A percentile compares a stretch with the other conserved stretches of the same genome.
phyloP scores from a whole-genome alignment of 2,888 invertebrate species.

The Onchidella celtica region DNA sequence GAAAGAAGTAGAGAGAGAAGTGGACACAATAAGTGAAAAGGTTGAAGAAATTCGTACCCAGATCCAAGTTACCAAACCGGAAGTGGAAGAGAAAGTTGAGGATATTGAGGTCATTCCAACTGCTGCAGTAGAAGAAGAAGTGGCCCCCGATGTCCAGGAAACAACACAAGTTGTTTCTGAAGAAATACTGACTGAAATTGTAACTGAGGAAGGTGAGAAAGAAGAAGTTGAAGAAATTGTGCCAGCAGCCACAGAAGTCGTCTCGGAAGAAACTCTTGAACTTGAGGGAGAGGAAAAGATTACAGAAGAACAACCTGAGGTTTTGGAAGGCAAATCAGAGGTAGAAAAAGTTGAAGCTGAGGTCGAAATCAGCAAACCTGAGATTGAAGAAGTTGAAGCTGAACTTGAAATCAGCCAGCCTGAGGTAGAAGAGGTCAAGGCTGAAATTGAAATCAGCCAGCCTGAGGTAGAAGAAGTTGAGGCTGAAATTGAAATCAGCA shows the following conservation, averaged over 20 bases:
- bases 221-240: slow-evolving; percentile 83
- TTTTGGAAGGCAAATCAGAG: slow-evolving; percentile 24
- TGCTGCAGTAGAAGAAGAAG: slow-evolving; percentile 81
- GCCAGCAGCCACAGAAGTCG: slow-evolving; percentile 76
- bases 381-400: slow-evolving; percentile 47
- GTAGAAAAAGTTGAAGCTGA: slow-evolving; percentile 61
- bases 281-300: slow-evolving; percentile 40
- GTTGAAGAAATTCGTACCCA: slow-evolving; percentile 66
- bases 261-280: slow-evolving; percentile 35
- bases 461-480: slow-evolving; percentile 79
- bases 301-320: not conserved
- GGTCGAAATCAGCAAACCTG: slow-evolving; percentile 66
- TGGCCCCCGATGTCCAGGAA: slow-evolving; percentile 78
- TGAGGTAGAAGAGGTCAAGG: slow-evolving; percentile 66
- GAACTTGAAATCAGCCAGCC: slow-evolving; percentile 51
- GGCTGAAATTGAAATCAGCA: slow-evolving; percentile 65
- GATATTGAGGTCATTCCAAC: slow-evolving; percentile 50
- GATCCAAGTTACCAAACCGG: slow-evolving; percentile 41
- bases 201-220: slow-evolving; percentile 54
- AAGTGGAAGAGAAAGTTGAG: slow-evolving; percentile 25
- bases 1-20: slow-evolving; percentile 53
- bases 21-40: slow-evolving; percentile 20
- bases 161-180: slow-evolving; percentile 81
- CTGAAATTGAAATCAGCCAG: slow-evolving; percentile 47
- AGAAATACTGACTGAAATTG: slow-evolving; percentile 81